Percentiles rank a stretch among this genome's conserved stretches.
Evolutionary conservation across 2,888 invertebrate genomes (phyloP).

Genomic region (Andrena praecox): DNA sequence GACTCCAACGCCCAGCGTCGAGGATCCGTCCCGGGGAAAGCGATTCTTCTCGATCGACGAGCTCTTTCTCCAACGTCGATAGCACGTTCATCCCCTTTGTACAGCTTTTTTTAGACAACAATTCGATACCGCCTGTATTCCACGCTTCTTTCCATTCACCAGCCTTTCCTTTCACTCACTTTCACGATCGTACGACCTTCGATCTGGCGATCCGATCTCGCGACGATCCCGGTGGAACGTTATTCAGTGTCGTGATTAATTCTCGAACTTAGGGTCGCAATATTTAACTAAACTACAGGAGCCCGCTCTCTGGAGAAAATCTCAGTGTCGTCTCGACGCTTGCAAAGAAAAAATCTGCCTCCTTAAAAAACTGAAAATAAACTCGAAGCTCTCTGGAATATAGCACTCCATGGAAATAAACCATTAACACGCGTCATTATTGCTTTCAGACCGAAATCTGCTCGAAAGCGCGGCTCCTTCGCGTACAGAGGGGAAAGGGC

Average conservation of each 20-base stretch:
- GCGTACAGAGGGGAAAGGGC: neutral
- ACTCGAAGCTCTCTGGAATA: neutral
- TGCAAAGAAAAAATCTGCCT: neutral
- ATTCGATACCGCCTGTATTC: conserved; percentile 38
- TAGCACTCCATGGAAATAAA: neutral
- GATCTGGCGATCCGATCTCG: conserved; percentile 5
- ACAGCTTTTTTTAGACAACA: conserved; percentile 39
- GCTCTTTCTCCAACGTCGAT: conserved; percentile 28
- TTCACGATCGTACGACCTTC: conserved; percentile 6
- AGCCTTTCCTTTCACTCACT: no score
- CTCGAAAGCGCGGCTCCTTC: neutral
- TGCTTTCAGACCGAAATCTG: neutral
- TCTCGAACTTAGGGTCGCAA: no score
- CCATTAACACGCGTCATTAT: neutral
- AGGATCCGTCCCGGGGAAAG: conserved; percentile 39
- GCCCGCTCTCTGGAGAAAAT: neutral
- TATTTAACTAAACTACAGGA: neutral
- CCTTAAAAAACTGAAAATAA: neutral
- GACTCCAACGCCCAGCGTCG: conserved; percentile 74
- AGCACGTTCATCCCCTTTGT: conserved; percentile 50
- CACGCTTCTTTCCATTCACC: conserved; percentile 15
- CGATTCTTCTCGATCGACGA: conserved; percentile 34
- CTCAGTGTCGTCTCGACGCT: neutral
- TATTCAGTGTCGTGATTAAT: neutral
- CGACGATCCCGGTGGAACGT: conserved; percentile 6